A percentile compares a stretch with the other conserved stretches of the same genome.
Evolutionary conservation across 2,113 vertebrate species (phyloP).

Genomic region (Rhipidura dahli): DNA sequence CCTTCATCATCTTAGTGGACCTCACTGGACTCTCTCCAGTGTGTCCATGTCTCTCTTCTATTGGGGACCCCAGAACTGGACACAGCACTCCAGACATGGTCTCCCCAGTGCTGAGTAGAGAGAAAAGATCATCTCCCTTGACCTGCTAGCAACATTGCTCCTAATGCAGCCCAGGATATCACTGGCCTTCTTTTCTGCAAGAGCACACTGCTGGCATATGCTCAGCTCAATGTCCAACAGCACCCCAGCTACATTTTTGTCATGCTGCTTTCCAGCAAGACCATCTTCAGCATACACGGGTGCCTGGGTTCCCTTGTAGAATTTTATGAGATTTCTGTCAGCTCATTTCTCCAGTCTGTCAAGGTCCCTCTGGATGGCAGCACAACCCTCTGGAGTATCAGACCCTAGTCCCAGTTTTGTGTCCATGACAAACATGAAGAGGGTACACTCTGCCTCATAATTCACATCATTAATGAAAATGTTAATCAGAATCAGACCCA

Average conservation of each 20-base stretch:
- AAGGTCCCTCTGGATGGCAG: background rate
- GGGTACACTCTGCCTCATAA: background rate
- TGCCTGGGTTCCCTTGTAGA: background rate
- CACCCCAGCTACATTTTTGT: background rate
- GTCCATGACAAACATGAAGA: background rate
- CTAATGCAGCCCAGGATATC: background rate
- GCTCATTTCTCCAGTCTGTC: background rate
- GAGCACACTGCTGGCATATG: background rate
- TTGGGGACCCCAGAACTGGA: background rate
- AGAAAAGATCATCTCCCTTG: background rate
- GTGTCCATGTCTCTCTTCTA: background rate
- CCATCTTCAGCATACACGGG: background rate
- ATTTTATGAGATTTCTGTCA: background rate
- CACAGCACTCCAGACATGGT: background rate
- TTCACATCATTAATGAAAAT: background rate
- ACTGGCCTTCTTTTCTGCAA: background rate
- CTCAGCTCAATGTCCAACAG: background rate
- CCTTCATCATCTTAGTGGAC: background rate
- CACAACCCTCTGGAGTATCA: background rate
- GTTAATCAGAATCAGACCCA: background rate
- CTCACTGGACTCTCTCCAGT: background rate
- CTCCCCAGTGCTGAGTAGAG: background rate
- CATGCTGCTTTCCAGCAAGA: background rate
- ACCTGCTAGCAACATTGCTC: background rate
- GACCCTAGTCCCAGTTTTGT: background rate